Base-by-base conservation (phyloP, 2,888 invertebrate genomes). In the Elysia crispata region DNA sequence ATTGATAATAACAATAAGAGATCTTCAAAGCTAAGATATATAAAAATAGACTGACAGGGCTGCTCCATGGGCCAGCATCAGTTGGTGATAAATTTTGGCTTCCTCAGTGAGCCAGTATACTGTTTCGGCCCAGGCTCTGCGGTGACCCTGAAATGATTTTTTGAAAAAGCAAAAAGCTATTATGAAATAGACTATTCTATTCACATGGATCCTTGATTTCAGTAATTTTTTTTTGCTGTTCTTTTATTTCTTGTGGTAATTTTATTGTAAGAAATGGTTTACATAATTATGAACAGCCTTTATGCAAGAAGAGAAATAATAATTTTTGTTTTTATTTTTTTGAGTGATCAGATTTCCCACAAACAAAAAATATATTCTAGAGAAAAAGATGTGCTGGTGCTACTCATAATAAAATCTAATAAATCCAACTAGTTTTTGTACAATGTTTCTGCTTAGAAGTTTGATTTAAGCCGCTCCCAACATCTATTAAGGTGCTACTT, bases 101-200 rank as follows among this genome's bases (percentile, higher is more conserved):
- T 88, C 86, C 70, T 87, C 87, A 33, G 85, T 86, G 83, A 88
- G 88, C 83, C 85, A 90, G 82, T 85, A 88, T 8, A 91, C 88
- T 28, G 89, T 88, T 62, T 91, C 88, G n/a, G 86, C 89, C 89
- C 90, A 90, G 0, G 89, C 86, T 75, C 83, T 86, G 69, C 86
- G 87, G 82, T 90, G 89, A 54, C 90, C 90, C 90, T 90, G 79
- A 15, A 83, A 76, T 11, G 11, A 11, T 41, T n/a, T 41, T n/a
- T 28, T 57, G 50, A 6, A 75, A 70, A 54, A 62, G n/a, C 41
- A 41, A 41, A 41, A 41, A n/a, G n/a, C n/a, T 20, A 28, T 31
- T 11, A 6, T 23, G 5, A 54, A 62, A 62, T 62, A n/a, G 25
- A 3, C 3, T 62, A 6, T 23, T 62, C 13, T 15, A 23, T 62